Conservation (phyloP, 2,797 vertebrate species). For the Rhinatrema bivittatum region DNA sequence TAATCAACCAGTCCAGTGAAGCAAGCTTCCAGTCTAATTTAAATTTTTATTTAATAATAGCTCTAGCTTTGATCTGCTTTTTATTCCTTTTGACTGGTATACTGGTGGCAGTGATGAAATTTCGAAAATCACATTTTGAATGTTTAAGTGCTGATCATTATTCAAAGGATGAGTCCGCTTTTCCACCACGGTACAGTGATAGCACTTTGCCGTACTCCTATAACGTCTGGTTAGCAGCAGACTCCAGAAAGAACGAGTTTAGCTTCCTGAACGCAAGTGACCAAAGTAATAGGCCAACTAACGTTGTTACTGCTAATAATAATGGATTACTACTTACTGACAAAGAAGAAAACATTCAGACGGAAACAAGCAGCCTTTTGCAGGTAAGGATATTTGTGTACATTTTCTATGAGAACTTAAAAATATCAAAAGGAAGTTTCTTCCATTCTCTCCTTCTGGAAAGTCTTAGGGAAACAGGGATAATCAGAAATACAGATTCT, state of each 20-base stretch:
- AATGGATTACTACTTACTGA: conserved; percentile 12
- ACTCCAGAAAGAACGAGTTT: conserved; percentile 27
- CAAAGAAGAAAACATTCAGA: background rate
- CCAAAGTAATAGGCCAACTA: background rate
- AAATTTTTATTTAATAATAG: conserved; percentile 31
- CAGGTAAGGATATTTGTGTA: no score
- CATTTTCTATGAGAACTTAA: no score
- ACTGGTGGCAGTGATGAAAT: conserved; percentile 7
- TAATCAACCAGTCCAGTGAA: background rate
- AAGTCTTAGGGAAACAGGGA: no score
- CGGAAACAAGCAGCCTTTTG: conserved; percentile 4
- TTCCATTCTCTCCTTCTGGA: no score
- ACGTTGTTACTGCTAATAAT: conserved; percentile 6
- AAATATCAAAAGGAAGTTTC: no score
- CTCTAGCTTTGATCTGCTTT: conserved; percentile 20
- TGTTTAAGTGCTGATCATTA: conserved; percentile 28
- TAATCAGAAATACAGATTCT: no score
- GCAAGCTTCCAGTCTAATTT: conserved; percentile 11
- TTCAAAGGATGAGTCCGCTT: conserved; percentile 18
- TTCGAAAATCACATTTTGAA: conserved; percentile 1
- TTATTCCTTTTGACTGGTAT: conserved; percentile 30
- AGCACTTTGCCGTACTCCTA: conserved; percentile 32
- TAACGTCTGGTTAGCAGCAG: conserved; percentile 26
- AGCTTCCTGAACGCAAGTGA: conserved; percentile 21
- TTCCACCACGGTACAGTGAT: conserved; percentile 20